A percentile compares a stretch with the other conserved stretches of the same genome.
phyloP scores from a whole-genome alignment of 2,888 invertebrate species.

The Pandemis cinnamomeana region DNA sequence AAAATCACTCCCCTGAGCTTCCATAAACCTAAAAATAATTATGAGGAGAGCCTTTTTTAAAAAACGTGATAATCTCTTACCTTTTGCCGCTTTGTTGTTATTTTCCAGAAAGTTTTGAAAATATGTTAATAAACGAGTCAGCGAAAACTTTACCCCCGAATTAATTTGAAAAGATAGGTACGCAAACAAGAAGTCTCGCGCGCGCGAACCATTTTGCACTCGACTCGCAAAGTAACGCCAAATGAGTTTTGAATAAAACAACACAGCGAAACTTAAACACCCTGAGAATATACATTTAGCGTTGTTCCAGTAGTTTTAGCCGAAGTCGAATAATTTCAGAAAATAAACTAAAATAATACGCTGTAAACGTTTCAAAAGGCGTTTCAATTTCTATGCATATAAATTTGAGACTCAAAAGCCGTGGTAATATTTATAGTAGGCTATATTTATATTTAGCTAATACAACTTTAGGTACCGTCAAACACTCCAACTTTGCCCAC shows the following conservation, averaged over 20 bases:
- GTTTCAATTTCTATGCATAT: background rate
- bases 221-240: constrained; percentile 25
- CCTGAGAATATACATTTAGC: constrained; percentile 41
- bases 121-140: constrained; percentile 17
- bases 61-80: constrained; percentile 16
- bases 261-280: constrained; percentile 39
- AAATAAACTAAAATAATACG: background rate
- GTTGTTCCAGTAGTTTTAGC: constrained; percentile 35
- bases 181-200: constrained; percentile 19
- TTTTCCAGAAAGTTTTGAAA: constrained; percentile 9
- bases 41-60: background rate
- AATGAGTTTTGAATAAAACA: constrained; percentile 44
- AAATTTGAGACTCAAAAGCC: background rate
- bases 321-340: constrained; percentile 18
- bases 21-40: constrained; percentile 14
- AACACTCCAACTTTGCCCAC: too few species aligned
- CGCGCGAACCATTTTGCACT: constrained; percentile 12
- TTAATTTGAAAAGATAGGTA: constrained; percentile 31
- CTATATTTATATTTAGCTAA: background rate
- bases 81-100: background rate
- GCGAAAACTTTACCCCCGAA: constrained; percentile 18
- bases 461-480: too few species aligned
- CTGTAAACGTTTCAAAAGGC: background rate
- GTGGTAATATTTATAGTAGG: background rate
- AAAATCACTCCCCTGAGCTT: background rate